Conservation (phyloP, 2,113 vertebrate species). For the Colistium nudipinnis region DNA sequence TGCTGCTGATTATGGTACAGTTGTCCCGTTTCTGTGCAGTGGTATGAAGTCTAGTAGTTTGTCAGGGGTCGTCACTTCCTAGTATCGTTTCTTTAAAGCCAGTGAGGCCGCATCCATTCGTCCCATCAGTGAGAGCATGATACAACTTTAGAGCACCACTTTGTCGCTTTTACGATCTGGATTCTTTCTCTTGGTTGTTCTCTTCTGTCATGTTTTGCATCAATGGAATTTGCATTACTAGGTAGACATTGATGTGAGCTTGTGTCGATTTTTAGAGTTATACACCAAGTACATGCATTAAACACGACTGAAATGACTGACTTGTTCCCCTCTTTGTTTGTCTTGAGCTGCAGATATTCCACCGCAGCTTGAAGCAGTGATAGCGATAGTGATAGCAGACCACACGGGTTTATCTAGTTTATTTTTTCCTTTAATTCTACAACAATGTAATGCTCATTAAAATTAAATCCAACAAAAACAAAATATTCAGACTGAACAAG, state of each 20-base stretch:
- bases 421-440: constrained; percentile 77
- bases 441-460: constrained; percentile 79
- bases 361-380: constrained; percentile 1
- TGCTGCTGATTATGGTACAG: constrained; percentile 63
- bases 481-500: constrained; percentile 79
- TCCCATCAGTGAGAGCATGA: constrained; percentile 78
- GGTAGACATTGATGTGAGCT: constrained; percentile 75
- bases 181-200: constrained; percentile 69
- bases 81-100: constrained; percentile 67
- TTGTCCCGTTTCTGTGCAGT: constrained; percentile 76
- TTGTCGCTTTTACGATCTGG: constrained; percentile 48
- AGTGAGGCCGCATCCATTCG: constrained; percentile 45
- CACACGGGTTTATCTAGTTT: constrained; percentile 67
- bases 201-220: constrained; percentile 70
- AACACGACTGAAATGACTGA: constrained; percentile 68
- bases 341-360: constrained; percentile 16
- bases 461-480: constrained; percentile 77
- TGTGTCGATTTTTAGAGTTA: constrained; percentile 73
- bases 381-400: constrained; percentile 31
- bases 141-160: constrained; percentile 58
- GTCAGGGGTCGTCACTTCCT: constrained; percentile 65
- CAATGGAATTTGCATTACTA: constrained; percentile 70
- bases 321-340: constrained; percentile 3
- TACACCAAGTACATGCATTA: constrained; percentile 73
- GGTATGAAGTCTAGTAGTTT: constrained; percentile 68